phyloP scores from a whole-genome alignment of 1,140 invertebrate genomes.

The Zaprionus ghesquierei region DNA sequence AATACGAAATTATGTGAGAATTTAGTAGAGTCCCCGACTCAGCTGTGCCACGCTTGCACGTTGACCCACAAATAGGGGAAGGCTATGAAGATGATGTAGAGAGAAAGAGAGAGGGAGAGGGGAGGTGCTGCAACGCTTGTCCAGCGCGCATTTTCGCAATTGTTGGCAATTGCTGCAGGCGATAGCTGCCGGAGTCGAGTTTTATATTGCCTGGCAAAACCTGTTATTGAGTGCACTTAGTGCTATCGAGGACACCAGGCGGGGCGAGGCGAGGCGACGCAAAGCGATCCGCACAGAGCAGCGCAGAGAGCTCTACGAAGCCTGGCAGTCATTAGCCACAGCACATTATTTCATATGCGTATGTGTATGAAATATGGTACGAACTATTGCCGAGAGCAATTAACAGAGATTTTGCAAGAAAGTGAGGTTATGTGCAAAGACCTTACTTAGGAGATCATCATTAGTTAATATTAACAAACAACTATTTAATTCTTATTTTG shows the following conservation, averaged over 20 bases:
- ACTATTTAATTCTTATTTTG: too few species aligned
- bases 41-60: constrained; percentile 15
- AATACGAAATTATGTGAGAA: constrained; percentile 50
- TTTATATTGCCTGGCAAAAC: constrained; percentile 6
- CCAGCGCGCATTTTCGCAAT: constrained; percentile 18
- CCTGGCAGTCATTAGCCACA: background rate
- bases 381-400: background rate
- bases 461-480: too few species aligned
- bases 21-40: constrained; percentile 5
- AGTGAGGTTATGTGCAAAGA: background rate
- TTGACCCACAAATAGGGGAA: constrained; percentile 30
- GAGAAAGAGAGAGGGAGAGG: background rate
- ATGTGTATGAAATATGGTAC: background rate
- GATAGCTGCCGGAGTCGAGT: background rate
- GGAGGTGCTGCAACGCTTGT: background rate
- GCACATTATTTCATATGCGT: background rate
- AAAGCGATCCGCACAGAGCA: background rate
- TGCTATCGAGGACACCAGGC: constrained; percentile 13
- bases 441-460: background rate
- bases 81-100: background rate
- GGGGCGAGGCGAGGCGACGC: background rate
- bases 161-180: constrained; percentile 12
- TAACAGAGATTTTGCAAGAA: background rate
- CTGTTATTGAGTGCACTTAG: constrained; percentile 18
- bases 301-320: background rate